A percentile compares a stretch with the other conserved stretches of the same genome.
Conservation (phyloP, 2,797 vertebrate species). For the Micromesistius poutassou region DNA sequence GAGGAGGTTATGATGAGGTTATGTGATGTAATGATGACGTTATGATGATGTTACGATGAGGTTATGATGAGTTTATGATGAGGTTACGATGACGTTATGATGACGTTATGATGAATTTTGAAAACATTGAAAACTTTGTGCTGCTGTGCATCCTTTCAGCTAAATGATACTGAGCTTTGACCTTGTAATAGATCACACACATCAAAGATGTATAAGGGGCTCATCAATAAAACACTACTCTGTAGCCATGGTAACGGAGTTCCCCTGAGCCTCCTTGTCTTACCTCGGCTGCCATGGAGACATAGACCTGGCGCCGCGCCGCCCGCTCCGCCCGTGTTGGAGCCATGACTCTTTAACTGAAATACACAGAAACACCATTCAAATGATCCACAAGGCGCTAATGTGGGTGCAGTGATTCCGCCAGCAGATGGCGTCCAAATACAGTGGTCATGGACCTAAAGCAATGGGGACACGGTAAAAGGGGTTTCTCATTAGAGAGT, state of each 20-base stretch:
- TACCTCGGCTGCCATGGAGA: slow-evolving; percentile 79
- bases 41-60: no score
- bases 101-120: no score
- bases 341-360: slow-evolving; percentile 60
- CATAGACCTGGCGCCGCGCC: slow-evolving; percentile 52
- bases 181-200: not conserved
- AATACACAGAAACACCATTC: not conserved
- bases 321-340: slow-evolving; percentile 45
- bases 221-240: not conserved
- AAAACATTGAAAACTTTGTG: no score
- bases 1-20: no score
- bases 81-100: no score
- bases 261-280: slow-evolving; percentile 20
- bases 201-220: not conserved
- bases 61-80: no score
- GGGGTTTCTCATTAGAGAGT: not conserved
- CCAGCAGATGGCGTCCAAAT: slow-evolving; percentile 49
- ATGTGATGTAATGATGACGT: no score
- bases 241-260: not conserved
- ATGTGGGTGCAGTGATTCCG: not conserved
- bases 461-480: no score
- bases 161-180: not conserved
- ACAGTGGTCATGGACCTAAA: slow-evolving; percentile 2
- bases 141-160: not conserved
- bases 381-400: not conserved